A percentile compares a stretch with the other conserved stretches of the same genome.
Evolutionary conservation across 2,888 invertebrate species (phyloP).

Genomic region (Conus canariensis): DNA sequence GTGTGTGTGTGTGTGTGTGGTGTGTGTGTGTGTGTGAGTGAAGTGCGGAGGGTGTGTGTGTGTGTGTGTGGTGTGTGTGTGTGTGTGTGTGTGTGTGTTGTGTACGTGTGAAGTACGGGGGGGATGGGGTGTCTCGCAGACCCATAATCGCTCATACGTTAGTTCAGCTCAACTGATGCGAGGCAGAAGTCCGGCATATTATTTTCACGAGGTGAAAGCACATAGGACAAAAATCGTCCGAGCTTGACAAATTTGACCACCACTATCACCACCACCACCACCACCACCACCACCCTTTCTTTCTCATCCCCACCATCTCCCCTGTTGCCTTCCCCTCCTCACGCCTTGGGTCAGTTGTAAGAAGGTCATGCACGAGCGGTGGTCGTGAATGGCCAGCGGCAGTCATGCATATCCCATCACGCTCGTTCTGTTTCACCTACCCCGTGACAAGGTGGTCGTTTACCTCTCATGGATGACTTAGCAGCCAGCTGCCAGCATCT

Average conservation of each 20-base stretch:
- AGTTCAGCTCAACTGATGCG: not conserved
- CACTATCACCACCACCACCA: no score
- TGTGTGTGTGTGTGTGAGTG: no score
- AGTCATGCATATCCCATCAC: not conserved
- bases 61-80: not conserved
- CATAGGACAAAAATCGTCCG: not conserved
- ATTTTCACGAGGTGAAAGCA: no score
- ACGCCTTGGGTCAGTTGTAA: not conserved
- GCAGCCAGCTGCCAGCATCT: not conserved
- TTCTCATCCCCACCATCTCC: not conserved
- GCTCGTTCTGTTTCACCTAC: not conserved
- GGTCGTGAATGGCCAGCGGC: not conserved
- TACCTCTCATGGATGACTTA: not conserved
- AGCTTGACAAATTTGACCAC: no score
- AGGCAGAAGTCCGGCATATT: no score
- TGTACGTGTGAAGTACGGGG: no score
- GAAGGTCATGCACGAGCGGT: not conserved
- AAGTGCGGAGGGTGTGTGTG: not conserved
- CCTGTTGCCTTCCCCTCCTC: not conserved
- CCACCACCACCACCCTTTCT: not conserved
- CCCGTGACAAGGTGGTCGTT: not conserved
- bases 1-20: not conserved
- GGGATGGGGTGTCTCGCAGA: not conserved
- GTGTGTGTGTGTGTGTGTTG: constrained; percentile 4
- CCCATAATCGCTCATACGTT: not conserved